Conservation (phyloP, 2,888 invertebrate species). For the Allophyes oxyacanthae region DNA sequence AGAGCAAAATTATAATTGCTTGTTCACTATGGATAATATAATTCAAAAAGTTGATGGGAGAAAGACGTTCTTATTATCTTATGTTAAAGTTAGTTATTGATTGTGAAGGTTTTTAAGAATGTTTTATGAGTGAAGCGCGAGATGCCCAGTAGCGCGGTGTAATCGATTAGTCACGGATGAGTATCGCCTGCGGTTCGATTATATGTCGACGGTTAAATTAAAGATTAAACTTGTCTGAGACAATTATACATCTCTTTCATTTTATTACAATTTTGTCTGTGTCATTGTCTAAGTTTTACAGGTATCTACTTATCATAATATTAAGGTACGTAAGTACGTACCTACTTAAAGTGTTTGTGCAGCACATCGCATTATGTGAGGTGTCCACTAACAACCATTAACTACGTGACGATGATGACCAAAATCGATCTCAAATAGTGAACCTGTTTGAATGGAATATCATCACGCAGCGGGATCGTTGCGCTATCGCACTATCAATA, state of each 20-base stretch:
- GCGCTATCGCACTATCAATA: slow-evolving; percentile 61
- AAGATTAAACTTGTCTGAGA: slow-evolving; percentile 49
- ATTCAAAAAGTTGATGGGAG: slow-evolving; percentile 18
- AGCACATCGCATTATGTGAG: slow-evolving; percentile 21
- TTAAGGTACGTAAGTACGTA: not conserved
- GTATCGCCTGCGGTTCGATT: slow-evolving; percentile 66
- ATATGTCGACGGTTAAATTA: slow-evolving; percentile 62
- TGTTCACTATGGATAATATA: slow-evolving; percentile 44
- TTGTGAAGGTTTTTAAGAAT: slow-evolving; percentile 43
- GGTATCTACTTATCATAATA: not conserved
- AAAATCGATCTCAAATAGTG: slow-evolving; percentile 67
- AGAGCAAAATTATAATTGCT: slow-evolving; percentile 57
- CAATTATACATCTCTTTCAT: slow-evolving; percentile 35
- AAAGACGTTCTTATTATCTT: slow-evolving; percentile 40
- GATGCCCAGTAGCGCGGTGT: slow-evolving; percentile 74
- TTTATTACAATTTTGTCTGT: slow-evolving; percentile 39
- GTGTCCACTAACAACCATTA: slow-evolving; percentile 56
- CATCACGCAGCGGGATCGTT: slow-evolving; percentile 73
- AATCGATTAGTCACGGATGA: slow-evolving; percentile 77
- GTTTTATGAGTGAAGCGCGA: slow-evolving; percentile 55
- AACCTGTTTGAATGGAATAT: slow-evolving; percentile 81
- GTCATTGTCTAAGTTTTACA: slow-evolving; percentile 1
- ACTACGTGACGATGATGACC: slow-evolving; percentile 73
- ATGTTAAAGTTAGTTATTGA: slow-evolving; percentile 46
- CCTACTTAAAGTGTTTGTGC: slow-evolving; percentile 6